Evolutionary conservation across 1,140 invertebrate species (phyloP).

Genomic region (Psilanteris sp.): DNA sequence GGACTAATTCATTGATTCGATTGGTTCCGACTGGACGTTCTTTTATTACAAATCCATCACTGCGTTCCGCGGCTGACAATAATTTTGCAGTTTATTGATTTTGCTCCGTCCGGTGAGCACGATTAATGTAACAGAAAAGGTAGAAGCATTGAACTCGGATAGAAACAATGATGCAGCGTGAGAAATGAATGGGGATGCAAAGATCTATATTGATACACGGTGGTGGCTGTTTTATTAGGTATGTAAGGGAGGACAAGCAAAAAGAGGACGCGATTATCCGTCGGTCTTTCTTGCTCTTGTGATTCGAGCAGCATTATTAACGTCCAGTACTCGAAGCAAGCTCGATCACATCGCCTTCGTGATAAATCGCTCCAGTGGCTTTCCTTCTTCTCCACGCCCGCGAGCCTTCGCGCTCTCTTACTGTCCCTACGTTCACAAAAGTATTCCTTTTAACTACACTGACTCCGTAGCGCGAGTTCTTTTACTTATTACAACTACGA

Average conservation of each 20-base stretch:
- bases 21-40: too few species aligned
- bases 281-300: constrained; percentile 28
- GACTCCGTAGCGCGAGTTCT: too few species aligned
- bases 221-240: constrained; percentile 76
- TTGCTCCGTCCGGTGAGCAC: too few species aligned
- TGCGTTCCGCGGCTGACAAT: too few species aligned
- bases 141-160: constrained; percentile 26
- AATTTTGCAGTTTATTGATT: too few species aligned
- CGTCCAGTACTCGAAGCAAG: constrained; percentile 74
- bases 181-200: constrained; percentile 42
- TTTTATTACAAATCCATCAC: too few species aligned
- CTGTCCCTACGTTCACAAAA: constrained; percentile 36
- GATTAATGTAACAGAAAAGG: constrained; percentile 37
- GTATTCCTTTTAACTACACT: too few species aligned
- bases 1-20: too few species aligned
- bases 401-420: constrained; percentile 17
- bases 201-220: constrained; percentile 57
- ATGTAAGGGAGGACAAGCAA: constrained; percentile 66
- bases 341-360: constrained; percentile 77
- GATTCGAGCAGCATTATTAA: constrained; percentile 75
- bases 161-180: constrained; percentile 53
- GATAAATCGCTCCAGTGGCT: constrained; percentile 77
- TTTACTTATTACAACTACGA: too few species aligned
- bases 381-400: constrained; percentile 50
- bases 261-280: constrained; percentile 5